Evolutionary conservation across 2,888 invertebrate species (phyloP), one percentile per base, ranked within the genome.

Genomic region (Apamea sordens): DNA sequence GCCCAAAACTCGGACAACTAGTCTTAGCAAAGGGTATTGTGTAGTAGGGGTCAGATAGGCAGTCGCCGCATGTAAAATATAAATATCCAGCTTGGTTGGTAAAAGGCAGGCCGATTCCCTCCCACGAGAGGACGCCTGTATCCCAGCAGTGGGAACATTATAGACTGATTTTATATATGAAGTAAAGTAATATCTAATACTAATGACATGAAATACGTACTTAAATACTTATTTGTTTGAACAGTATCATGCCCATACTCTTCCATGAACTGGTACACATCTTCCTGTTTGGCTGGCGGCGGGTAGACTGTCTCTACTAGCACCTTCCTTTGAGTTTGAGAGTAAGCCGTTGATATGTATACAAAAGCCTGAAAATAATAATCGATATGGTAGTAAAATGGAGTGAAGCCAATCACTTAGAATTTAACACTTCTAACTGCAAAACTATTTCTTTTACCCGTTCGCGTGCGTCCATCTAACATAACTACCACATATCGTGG

Each of bases 271-370:
- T 88, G 80, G 72, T 93, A 89, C 0, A 92, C 89, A n/a, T 93
- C 91, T 3, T 89, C 85, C 6, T 92, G 36, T 1, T 97, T 97
- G 84, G 88, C 90, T 1, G 92, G 91, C 0, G 91, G 80, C 0
- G 93, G 92, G 61, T 94, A 94, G 0, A 92, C 76, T 0, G 87
- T 82, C 76, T 94, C 94, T 11, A 93, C 88, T 0, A 94, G 78
- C 0, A 90, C 76, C 2, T 72, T 56, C 24, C 72, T 81, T 24
- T 91, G 78, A 6, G 90, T 74, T 72, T 94, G 92, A 2, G 90
- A 80, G 67, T 79, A 94, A 3, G 92, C 92, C 2, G 93, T 94
- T 0, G 94, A 94, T 41, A 94, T 84, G 77, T 93, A 90, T 0
- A 94, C 84, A 1, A 94, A 91, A 15, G 88, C 90, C 94, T 93